Conservation (phyloP, 1,140 invertebrate genomes). For the Dreissena polymorpha region DNA sequence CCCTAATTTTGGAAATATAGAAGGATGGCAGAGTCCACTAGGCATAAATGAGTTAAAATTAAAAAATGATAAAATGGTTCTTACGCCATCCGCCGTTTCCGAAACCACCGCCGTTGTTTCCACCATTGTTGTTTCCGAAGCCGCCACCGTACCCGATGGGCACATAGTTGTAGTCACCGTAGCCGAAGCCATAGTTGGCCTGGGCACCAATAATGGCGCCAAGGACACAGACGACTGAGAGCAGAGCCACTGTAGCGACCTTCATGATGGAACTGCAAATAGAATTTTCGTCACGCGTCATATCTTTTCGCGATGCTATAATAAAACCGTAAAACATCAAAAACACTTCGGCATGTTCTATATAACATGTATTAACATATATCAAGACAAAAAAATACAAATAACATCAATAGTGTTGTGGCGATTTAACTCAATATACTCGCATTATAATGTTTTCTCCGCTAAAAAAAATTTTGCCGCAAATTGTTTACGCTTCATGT, state of each 20-base stretch:
- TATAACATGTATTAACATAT: neutral
- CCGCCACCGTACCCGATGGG: constrained; percentile 14
- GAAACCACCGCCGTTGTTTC: constrained; percentile 12
- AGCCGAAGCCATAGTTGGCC: neutral
- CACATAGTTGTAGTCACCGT: constrained; percentile 18
- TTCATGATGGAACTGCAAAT: constrained; percentile 44
- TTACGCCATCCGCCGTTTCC: constrained; percentile 41
- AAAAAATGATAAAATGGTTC: neutral
- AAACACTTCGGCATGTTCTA: too few species aligned
- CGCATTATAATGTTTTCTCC: too few species aligned
- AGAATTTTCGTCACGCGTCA: too few species aligned
- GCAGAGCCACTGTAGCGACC: constrained; percentile 23
- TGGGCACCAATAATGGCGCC: constrained; percentile 22
- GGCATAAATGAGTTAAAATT: too few species aligned
- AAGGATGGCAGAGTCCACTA: too few species aligned
- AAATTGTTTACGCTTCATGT: too few species aligned
- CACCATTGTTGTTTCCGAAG: neutral
- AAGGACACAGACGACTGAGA: constrained; percentile 27
- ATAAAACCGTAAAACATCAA: too few species aligned
- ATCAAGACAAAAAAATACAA: neutral
- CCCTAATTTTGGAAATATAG: too few species aligned
- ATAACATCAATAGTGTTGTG: too few species aligned
- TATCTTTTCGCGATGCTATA: too few species aligned
- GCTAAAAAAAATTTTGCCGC: too few species aligned
- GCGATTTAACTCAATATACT: too few species aligned